Percentiles rank a stretch among this genome's conserved stretches.
phyloP scores from a whole-genome alignment of 2,113 vertebrate species.

The Syngnathoides biaculeatus region DNA sequence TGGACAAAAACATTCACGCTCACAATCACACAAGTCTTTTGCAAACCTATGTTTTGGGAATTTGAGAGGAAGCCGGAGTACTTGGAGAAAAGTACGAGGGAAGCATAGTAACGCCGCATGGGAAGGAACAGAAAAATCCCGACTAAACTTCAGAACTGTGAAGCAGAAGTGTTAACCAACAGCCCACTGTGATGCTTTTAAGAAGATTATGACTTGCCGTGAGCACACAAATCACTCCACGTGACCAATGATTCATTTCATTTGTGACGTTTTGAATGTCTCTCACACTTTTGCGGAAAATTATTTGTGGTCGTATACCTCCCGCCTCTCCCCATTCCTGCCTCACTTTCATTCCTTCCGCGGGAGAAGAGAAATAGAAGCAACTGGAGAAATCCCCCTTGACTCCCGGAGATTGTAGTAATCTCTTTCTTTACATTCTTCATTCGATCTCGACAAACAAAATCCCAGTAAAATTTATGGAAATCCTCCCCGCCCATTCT shows the following conservation, averaged over 20 bases:
- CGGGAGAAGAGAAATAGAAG: not conserved
- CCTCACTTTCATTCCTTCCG: not conserved
- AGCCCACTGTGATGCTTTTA: not conserved
- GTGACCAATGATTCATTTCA: not conserved
- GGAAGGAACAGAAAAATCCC: not conserved
- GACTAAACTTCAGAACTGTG: no score
- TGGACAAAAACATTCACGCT: no score
- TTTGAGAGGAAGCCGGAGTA: no score
- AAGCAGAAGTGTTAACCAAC: not conserved
- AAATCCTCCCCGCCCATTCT: conserved; percentile 3
- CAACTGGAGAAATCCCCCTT: not conserved
- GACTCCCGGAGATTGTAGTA: not conserved
- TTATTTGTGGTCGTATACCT: not conserved
- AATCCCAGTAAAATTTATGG: conserved; percentile 1
- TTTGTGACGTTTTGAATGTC: not conserved
- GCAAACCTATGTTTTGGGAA: no score
- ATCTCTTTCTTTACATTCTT: conserved; percentile 6
- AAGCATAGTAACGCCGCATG: no score
- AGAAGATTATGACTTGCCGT: not conserved
- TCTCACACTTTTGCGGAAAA: not conserved
- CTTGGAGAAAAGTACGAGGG: no score
- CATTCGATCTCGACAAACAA: conserved; percentile 1
- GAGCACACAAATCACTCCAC: not conserved
- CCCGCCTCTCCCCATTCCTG: not conserved
- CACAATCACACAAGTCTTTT: no score